Evolutionary conservation across 1,140 invertebrate species (phyloP).

Genomic region (Trichomalopsis sarcophagae): DNA sequence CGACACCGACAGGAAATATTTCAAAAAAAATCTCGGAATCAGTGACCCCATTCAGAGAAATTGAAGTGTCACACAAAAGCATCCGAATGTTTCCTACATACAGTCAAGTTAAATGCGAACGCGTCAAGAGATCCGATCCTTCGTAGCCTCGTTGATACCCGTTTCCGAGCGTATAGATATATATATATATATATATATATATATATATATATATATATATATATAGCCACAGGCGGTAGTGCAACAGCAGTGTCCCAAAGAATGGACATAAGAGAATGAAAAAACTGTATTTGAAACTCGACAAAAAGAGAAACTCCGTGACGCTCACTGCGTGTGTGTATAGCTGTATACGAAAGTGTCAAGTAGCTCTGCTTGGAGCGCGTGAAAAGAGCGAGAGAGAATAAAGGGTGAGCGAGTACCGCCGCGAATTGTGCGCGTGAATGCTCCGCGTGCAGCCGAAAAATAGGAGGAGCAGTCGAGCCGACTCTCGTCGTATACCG

Average conservation of each 20-base stretch:
- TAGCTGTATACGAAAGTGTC: constrained; percentile 45
- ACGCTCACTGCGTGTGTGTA: constrained; percentile 8
- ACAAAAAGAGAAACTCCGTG: constrained; percentile 31
- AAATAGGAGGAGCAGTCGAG: constrained; percentile 48
- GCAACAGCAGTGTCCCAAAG: neutral
- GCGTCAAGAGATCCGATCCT: constrained; percentile 8
- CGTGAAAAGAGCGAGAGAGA: constrained; percentile 38
- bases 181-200: no score
- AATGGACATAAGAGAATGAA: constrained; percentile 4
- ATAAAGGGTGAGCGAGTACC: constrained; percentile 15
- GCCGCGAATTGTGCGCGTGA: constrained; percentile 38
- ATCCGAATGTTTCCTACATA: neutral
- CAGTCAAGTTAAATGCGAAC: neutral
- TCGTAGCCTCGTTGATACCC: neutral
- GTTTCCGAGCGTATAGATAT: neutral
- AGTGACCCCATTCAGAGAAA: neutral
- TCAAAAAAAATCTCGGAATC: neutral
- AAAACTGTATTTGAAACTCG: constrained; percentile 35
- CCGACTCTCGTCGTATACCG: neutral
- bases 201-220: no score
- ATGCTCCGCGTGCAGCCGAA: constrained; percentile 24
- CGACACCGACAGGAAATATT: neutral
- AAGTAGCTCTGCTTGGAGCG: constrained; percentile 44
- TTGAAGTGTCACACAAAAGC: neutral
- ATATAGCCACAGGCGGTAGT: neutral